phyloP scores from a whole-genome alignment of 2,797 vertebrate genomes.

The Gobio occitaniae region DNA sequence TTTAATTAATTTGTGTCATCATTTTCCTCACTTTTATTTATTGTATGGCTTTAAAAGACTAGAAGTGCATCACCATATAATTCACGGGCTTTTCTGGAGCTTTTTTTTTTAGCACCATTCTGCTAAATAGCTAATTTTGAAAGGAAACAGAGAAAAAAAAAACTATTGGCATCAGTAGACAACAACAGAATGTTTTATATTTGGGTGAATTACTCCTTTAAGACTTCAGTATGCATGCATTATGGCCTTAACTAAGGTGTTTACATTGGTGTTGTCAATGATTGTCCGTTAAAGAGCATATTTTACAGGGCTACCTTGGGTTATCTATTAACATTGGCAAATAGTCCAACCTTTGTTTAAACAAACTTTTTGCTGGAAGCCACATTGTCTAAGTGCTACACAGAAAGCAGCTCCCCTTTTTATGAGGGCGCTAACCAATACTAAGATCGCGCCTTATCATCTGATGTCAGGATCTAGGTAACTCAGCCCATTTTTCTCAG shows the following conservation, averaged over 20 bases:
- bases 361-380: slow-evolving; percentile 66
- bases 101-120: neutral
- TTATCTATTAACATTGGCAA: slow-evolving; percentile 69
- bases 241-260: neutral
- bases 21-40: neutral
- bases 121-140: neutral
- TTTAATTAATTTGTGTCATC: neutral
- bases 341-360: slow-evolving; percentile 64
- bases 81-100: neutral
- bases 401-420: slow-evolving; percentile 35
- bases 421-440: slow-evolving; percentile 46
- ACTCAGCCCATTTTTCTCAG: slow-evolving; percentile 59
- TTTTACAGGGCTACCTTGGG: slow-evolving; percentile 44
- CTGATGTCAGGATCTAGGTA: slow-evolving; percentile 69
- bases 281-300: slow-evolving; percentile 38
- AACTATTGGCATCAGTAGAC: neutral
- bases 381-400: slow-evolving; percentile 69
- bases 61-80: neutral
- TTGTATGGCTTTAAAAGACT: neutral
- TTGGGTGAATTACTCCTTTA: neutral
- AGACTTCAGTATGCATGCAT: neutral
- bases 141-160: no score
- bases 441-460: slow-evolving; percentile 71
- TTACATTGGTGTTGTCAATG: slow-evolving; percentile 24
- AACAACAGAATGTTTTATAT: neutral